Evolutionary conservation across 2,113 vertebrate genomes (phyloP).

Genomic region (Otolemur garnettii): DNA sequence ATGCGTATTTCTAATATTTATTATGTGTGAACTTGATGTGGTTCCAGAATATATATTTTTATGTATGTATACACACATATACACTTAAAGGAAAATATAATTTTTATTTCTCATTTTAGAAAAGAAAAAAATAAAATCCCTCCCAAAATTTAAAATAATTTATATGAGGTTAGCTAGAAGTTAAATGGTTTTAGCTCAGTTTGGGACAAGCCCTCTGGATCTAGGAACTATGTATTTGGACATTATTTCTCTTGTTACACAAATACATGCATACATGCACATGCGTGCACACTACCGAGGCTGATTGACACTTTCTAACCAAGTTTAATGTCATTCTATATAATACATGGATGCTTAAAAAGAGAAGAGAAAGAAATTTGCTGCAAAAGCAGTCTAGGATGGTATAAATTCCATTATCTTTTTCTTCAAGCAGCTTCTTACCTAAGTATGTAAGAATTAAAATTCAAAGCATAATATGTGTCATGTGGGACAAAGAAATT

Average conservation of each 20-base stretch:
- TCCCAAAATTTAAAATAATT: not conserved
- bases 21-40: not conserved
- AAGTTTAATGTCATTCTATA: not conserved
- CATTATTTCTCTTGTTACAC: not conserved
- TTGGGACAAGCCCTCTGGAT: not conserved
- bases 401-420: not conserved
- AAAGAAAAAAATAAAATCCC: not conserved
- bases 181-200: no score
- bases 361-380: not conserved
- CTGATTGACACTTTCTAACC: not conserved
- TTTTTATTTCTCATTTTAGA: not conserved
- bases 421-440: not conserved
- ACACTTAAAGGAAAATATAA: not conserved
- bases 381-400: accelerated
- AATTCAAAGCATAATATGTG: not conserved
- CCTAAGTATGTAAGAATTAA: not conserved
- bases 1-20: not conserved
- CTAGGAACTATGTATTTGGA: not conserved
- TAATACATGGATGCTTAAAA: not conserved
- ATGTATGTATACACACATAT: not conserved
- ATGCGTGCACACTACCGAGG: no score
- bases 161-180: not conserved
- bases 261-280: not conserved
- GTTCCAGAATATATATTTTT: not conserved
- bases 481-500: not conserved